Percentiles rank a stretch among this genome's conserved stretches.
Conservation (phyloP, 1,140 invertebrate species). For the Plodia interpunctella region DNA sequence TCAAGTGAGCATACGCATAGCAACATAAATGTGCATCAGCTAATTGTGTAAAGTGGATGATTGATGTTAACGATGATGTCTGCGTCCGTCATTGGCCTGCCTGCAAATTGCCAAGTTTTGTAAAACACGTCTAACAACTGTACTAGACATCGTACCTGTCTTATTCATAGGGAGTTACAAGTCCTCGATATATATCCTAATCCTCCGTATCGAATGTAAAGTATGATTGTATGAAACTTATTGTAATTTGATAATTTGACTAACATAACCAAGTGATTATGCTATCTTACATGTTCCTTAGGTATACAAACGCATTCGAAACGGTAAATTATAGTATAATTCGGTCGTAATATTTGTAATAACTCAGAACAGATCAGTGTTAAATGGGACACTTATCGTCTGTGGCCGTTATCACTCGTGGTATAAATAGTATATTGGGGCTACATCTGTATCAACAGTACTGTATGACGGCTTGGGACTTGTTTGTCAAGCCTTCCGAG, state of each 20-base stretch:
- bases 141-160: no score
- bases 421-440: conserved; percentile 6
- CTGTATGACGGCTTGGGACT: background rate
- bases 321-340: no score
- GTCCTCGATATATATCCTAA: no score
- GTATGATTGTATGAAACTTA: no score
- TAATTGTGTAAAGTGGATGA: conserved; percentile 17
- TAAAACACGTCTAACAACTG: background rate
- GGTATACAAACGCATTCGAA: no score
- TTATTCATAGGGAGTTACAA: no score
- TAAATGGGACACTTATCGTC: conserved; percentile 1
- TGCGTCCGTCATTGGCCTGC: background rate
- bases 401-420: background rate
- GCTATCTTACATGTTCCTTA: no score
- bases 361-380: background rate
- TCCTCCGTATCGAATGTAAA: no score
- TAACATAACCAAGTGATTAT: no score
- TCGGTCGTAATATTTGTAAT: background rate
- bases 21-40: conserved; percentile 7
- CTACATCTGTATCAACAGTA: conserved; percentile 16
- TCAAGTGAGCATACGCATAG: background rate
- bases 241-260: no score
- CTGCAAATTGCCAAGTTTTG: background rate
- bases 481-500: background rate
- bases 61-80: conserved; percentile 18